These are phyloP conservation scores for Manis crassicaudata DNA, from an alignment of 2,797 vertebrate species.

Conservation along the genomic window DNA sequence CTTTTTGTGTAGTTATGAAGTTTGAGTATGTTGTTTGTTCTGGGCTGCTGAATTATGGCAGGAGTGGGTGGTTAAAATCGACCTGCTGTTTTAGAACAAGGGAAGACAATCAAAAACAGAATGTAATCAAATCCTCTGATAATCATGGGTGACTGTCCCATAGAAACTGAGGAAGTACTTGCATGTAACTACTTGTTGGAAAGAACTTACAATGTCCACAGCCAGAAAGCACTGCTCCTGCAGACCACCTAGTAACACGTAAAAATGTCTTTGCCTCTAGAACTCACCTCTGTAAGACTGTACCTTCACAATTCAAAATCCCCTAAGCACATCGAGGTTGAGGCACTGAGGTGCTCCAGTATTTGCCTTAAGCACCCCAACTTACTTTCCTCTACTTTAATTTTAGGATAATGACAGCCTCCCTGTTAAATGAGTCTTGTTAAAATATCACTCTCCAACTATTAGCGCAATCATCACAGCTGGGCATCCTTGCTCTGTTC, in stretches of 20 bases:
- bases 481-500: not conserved
- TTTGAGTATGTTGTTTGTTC: not conserved
- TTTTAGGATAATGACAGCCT: not conserved
- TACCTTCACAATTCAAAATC: not conserved
- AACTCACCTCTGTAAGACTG: conserved; percentile 8
- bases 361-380: not conserved
- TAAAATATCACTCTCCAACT: not conserved
- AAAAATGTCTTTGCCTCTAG: not conserved
- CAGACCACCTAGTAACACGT: not conserved
- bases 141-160: not conserved
- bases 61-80: not conserved
- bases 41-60: not conserved
- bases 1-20: not conserved
- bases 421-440: not conserved
- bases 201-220: conserved; percentile 3
- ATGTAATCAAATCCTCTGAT: not conserved
- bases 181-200: not conserved
- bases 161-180: not conserved
- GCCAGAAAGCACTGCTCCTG: conserved; percentile 5
- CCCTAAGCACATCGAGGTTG: not conserved
- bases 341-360: not conserved
- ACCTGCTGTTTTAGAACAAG: not conserved
- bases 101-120: conserved; percentile 29
- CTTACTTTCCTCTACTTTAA: not conserved
- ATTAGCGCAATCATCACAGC: not conserved